Evolutionary conservation across 2,113 vertebrate species (phyloP), one percentile per base, ranked within the genome.

Genomic region (Dolichotis patagonum): DNA sequence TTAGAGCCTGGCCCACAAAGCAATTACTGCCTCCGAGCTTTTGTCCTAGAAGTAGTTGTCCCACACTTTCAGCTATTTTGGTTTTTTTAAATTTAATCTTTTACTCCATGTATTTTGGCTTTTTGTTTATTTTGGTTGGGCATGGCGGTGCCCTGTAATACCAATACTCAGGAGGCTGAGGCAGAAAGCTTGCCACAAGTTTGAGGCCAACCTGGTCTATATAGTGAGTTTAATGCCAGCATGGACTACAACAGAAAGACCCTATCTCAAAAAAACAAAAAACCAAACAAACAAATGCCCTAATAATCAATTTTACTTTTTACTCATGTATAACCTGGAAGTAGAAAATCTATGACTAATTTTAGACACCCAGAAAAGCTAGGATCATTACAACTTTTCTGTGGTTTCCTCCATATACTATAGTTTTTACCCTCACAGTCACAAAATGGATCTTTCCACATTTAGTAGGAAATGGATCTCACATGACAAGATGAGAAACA

Each of bases 261-360:
- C 17, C 17, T 38, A 35, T 69, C 17, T 69, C 35, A 69, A 69
- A 69, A 69, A 67, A 16, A 32, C 63, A 63, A 63, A 30, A 63
- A 63, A 63, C 26, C 63, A n/a, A 69, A 19, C 16, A 38, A 69
- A 19, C 6, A 35, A 60, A 67, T n/a, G 0, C 17, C 30, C 35
- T 65, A 93, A n/a, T 67, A 38, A 69, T 30, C 22, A 86, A 16
- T 73, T 96, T 97, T 85, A 88, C 90, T 84, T 78, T 81, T 83
- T 54, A 77, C 73, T 73, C 38, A 80, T 28, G 13, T 90, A 89
- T 49, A 90, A 43, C 54, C 67, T 46, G 16, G 60, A 93, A 88
- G 38, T 78, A 77, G 91, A 3, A 90, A 81, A 95, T 62, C n/a
- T 28, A 96, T 22, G 60, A 63, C 54, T 80, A 78, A 8, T n/a